phyloP scores from a whole-genome alignment of 1,140 invertebrate genomes.

The Platyura marginata region DNA sequence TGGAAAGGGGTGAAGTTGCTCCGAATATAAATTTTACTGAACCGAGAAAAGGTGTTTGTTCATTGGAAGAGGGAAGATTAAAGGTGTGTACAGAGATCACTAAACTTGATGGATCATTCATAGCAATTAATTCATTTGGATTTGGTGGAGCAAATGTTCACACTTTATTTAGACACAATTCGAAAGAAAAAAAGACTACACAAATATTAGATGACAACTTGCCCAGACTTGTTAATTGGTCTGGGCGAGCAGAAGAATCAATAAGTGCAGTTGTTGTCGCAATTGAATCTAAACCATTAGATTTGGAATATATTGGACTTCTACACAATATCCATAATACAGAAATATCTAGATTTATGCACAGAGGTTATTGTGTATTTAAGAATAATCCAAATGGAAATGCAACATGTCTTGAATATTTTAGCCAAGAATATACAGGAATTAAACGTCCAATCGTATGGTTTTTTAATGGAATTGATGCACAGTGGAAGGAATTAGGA shows the following conservation, averaged over 20 bases:
- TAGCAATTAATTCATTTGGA: conserved; percentile 67
- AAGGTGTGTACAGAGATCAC: conserved; percentile 47
- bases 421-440: conserved; percentile 36
- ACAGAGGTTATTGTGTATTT: conserved; percentile 34
- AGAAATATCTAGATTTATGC: conserved; percentile 32
- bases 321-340: conserved; percentile 33
- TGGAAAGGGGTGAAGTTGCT: conserved; percentile 51
- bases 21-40: conserved; percentile 61
- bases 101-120: conserved; percentile 35
- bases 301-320: conserved; percentile 33
- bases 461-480: conserved; percentile 82
- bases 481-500: conserved; percentile 76
- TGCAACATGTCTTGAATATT: conserved; percentile 21
- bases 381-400: conserved; percentile 28
- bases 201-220: conserved; percentile 29
- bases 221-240: conserved; percentile 30
- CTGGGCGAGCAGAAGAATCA: conserved; percentile 39
- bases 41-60: conserved; percentile 52
- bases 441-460: conserved; percentile 57
- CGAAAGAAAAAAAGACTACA: conserved; percentile 29
- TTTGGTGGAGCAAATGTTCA: conserved; percentile 63
- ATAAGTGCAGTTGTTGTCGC: conserved; percentile 46
- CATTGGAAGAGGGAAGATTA: conserved; percentile 47
- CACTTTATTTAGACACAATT: conserved; percentile 33
- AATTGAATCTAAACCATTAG: conserved; percentile 33